Base-by-base conservation (phyloP, 1,140 invertebrate genomes). In the Drosophila pseudoananassae region DNA sequence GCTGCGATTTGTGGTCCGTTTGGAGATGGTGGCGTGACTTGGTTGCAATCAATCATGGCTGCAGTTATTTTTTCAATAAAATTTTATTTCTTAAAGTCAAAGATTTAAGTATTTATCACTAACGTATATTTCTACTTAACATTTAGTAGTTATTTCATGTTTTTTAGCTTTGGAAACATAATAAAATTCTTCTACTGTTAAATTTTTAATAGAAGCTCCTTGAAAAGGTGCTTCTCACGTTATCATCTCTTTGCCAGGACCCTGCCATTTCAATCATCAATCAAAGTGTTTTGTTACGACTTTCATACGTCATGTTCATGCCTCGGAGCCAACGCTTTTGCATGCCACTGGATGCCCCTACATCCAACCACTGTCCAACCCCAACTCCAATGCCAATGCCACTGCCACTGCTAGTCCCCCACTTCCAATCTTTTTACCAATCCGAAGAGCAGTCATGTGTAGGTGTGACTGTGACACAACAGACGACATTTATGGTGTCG, bases 271-370 rank as follows among this genome's bases (percentile, higher is more conserved):
- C 78, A 76, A 87, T 87, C 82, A 87, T 87, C 82, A 87, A 87
- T 87, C 82, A 87, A 87, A 87, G 83, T 87, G 82, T 87, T 87
- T 87, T 78, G 82, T 87, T 87, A 82, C 82, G 78, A 87, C 75
- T 87, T 88, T 82, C 57, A 71, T 87, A 76, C 76, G 82, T 88
- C 83, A 88, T 87, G 82, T 87, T 47, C 70, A 74, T 74, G 69
- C 52, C 71, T 25, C 50, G 12, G 52, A 63, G 58, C 17, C 65
- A 57, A 36, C 46, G 52, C 58, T 59, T 49, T 66, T 66, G 63
- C 63, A 66, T 64, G 43, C 46, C 59, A 66, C 40, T 23, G 25
- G 23, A 33, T 36, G 15, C 8, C 5, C 7, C 40, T 7, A 7
- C 51, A 31, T 50, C 47, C n/a, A 20, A 36, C 31, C 50, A 25